Base-by-base conservation (phyloP, 2,113 vertebrate species). In the Hypocryptadius cinnamomeus region DNA sequence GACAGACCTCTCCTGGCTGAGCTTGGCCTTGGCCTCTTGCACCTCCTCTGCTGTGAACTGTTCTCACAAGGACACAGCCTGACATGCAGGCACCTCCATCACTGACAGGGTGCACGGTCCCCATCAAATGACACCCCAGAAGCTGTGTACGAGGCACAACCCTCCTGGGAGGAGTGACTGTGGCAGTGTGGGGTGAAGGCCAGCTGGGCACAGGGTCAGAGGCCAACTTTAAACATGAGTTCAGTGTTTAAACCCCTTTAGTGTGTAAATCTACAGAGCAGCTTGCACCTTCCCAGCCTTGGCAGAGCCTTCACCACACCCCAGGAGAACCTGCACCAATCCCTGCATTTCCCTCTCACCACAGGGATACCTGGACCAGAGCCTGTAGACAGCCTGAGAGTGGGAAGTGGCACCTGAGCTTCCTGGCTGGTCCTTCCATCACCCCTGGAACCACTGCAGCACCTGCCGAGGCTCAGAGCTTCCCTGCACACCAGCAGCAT, bases 21-120 rank as follows among this genome's bases (percentile, higher is more conserved):
- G 61, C 60, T 13, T 30, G n/a, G 15, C 78, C 50, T 28, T 21
- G n/a, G 69, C 22, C 50, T n/a, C 48, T n/a, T 18, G 27, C 10
- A 35, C 9, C 35, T 64, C 51, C 31, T 57, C 51, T 57, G 71
- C 87, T 60, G 47, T 16, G 56, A 51, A 47, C 30, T 35, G 21
- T 3, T 40, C 20, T 56, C 7, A 5, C 31, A 37, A 54, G 45
- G n/a, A 25, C 68, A 37, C 15, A 30, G 28, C 35, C 27, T 0
- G 0, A 24, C 23, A 10, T 4, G 8, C 20, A 2, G 60, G 42
- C 19, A 33, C 30, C 50, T n/a, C 45, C 56, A 37, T 4, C 25
- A 15, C 8, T 0, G 0, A 7, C 0, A 5, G 25, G 12, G 18
- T 5, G 7, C 4, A 2, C 0, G 11, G 35, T 64, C 14, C 35